Evolutionary conservation across 2,797 vertebrate genomes (phyloP).

Genomic region (Ispidina picta): DNA sequence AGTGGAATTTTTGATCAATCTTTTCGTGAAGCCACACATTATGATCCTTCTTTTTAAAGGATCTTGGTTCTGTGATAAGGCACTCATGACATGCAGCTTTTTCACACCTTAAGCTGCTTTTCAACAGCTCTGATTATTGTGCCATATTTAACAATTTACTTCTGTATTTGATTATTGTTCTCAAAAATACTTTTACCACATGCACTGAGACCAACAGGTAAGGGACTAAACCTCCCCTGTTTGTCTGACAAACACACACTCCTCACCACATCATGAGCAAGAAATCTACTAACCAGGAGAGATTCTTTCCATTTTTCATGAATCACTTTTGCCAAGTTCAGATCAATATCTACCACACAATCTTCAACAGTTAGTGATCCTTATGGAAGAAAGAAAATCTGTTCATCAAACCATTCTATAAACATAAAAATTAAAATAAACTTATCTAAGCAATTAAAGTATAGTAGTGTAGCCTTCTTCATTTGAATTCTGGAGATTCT

Average conservation of each 20-base stretch:
- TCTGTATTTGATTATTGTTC: not conserved
- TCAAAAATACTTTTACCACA: not conserved
- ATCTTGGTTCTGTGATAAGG: not conserved
- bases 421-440: not conserved
- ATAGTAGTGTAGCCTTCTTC: not conserved
- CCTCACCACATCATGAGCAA: not conserved
- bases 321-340: slow-evolving; percentile 91
- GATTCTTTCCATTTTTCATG: slow-evolving; percentile 98
- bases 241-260: not conserved
- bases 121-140: not conserved
- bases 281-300: slow-evolving; percentile 85
- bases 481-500: not conserved
- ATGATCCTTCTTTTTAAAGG: not conserved
- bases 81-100: not conserved
- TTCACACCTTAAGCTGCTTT: not conserved
- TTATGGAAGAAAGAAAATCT: slow-evolving; percentile 60
- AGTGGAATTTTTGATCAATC: not conserved
- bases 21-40: not conserved
- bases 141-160: not conserved
- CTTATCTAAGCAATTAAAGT: not conserved
- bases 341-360: slow-evolving; percentile 91
- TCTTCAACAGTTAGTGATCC: slow-evolving; percentile 88
- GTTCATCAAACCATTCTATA: slow-evolving; percentile 11
- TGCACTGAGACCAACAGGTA: not conserved
- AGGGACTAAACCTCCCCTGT: not conserved